Conservation (phyloP, 2,888 invertebrate genomes). For the Melanophora roralis region DNA sequence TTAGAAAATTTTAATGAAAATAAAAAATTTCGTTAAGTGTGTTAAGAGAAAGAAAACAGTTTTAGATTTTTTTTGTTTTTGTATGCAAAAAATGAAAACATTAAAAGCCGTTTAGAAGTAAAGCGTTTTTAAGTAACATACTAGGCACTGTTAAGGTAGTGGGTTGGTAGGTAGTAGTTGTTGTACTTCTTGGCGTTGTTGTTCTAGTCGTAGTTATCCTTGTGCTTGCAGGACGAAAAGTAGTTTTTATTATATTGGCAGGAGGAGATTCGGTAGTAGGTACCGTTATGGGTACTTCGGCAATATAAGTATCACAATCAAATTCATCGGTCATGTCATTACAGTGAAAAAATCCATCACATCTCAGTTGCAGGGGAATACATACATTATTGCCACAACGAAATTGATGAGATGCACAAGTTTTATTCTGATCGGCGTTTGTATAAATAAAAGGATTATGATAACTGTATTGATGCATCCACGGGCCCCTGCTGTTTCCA, state of each 20-base stretch:
- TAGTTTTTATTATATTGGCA: slow-evolving; percentile 59
- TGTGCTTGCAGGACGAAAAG: slow-evolving; percentile 15
- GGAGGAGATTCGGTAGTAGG: slow-evolving; percentile 53
- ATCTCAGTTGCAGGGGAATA: slow-evolving; percentile 78
- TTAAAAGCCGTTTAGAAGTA: slow-evolving; percentile 10
- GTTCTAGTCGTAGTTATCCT: neutral
- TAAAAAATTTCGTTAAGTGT: slow-evolving; percentile 23
- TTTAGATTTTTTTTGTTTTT: neutral
- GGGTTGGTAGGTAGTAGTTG: too few species aligned
- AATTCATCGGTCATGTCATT: slow-evolving; percentile 80
- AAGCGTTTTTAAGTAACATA: slow-evolving; percentile 45
- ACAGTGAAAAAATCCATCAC: slow-evolving; percentile 81
- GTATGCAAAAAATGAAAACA: neutral
- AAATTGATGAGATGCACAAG: slow-evolving; percentile 79
- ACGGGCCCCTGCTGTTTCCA: neutral
- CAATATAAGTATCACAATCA: slow-evolving; percentile 74
- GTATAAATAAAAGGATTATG: slow-evolving; percentile 65
- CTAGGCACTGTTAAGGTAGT: slow-evolving; percentile 59
- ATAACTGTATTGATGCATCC: slow-evolving; percentile 64
- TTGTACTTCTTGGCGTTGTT: slow-evolving; percentile 18
- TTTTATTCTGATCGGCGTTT: slow-evolving; percentile 66
- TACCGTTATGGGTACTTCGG: slow-evolving; percentile 25
- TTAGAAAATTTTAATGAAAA: neutral
- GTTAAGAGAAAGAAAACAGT: slow-evolving; percentile 2
- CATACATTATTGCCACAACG: slow-evolving; percentile 81